A percentile compares a stretch with the other conserved stretches of the same genome.
These are phyloP conservation scores for Hermatobates lingyangjiaoensis DNA, from an alignment of 1,140 invertebrate genomes.

Conservation along the genomic window DNA sequence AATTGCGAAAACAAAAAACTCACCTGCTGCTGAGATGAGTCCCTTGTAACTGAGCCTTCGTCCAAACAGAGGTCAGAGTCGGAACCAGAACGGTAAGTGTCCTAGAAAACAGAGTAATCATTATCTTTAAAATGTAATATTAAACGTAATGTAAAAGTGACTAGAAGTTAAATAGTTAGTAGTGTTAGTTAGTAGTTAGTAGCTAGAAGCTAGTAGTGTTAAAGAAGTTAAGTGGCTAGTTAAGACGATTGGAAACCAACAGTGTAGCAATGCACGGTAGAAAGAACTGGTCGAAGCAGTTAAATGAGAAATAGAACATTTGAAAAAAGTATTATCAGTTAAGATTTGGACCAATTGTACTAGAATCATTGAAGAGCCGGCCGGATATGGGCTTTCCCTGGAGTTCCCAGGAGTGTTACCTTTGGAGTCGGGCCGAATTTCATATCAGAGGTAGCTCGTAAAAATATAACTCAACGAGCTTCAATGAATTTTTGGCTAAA, in stretches of 20 bases:
- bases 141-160: not conserved
- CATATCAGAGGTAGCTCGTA: no score
- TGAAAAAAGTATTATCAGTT: not conserved
- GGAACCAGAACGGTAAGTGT: constrained; percentile 38
- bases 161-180: not conserved
- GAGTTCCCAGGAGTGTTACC: no score
- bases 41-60: constrained; percentile 28
- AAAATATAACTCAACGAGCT: no score
- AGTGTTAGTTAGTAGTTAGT: not conserved
- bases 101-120: constrained; percentile 23
- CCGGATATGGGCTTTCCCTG: no score
- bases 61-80: constrained; percentile 75
- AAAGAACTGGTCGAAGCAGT: not conserved
- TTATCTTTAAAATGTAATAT: constrained; percentile 25
- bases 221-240: not conserved
- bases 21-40: constrained; percentile 1
- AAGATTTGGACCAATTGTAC: no score
- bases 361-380: no score
- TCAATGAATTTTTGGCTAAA: no score
- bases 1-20: no score
- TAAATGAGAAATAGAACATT: not conserved
- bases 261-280: not conserved
- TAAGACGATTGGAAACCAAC: not conserved
- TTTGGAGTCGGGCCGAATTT: no score
- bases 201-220: not conserved